These are phyloP conservation scores for Polylopha cassiicola DNA, from an alignment of 2,888 invertebrate species.

Conservation along the genomic window DNA sequence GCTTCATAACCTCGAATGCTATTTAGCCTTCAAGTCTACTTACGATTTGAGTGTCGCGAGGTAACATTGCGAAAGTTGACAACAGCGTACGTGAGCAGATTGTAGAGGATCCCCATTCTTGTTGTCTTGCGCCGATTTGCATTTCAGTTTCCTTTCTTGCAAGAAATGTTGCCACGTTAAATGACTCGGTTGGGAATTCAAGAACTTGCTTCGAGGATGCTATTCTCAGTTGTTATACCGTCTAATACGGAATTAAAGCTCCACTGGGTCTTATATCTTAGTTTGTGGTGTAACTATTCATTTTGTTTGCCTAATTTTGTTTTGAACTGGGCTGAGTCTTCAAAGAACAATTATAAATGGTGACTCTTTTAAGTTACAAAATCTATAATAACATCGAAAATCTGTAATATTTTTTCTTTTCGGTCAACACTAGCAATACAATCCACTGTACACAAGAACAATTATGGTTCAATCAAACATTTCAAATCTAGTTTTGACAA, in stretches of 20 bases:
- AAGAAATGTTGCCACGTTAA: slow-evolving; percentile 34
- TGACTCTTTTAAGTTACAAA: no score
- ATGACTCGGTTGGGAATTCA: slow-evolving; percentile 28
- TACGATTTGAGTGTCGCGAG: slow-evolving; percentile 63
- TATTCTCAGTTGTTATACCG: slow-evolving; percentile 15
- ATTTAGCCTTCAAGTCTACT: slow-evolving; percentile 66
- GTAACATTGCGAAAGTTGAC: slow-evolving; percentile 75
- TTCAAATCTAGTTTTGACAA: no score
- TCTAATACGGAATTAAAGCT: slow-evolving; percentile 15
- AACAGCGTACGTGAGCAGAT: slow-evolving; percentile 63
- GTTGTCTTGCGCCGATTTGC: slow-evolving; percentile 46
- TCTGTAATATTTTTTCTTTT: no score
- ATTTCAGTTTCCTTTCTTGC: slow-evolving; percentile 54
- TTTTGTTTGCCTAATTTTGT: no score
- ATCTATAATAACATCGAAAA: no score
- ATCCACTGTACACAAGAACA: no score
- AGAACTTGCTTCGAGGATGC: slow-evolving; percentile 19
- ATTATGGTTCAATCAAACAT: no score
- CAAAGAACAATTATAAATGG: slow-evolving; percentile 3
- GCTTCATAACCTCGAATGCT: slow-evolving; percentile 43
- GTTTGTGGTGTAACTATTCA: no score
- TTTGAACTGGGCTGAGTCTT: slow-evolving; percentile 1
- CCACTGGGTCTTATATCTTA: slow-evolving; percentile 13
- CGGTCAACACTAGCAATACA: no score
- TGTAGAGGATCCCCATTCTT: slow-evolving; percentile 57